phyloP scores from a whole-genome alignment of 2,113 vertebrate species.

The Sebastes fasciatus region DNA sequence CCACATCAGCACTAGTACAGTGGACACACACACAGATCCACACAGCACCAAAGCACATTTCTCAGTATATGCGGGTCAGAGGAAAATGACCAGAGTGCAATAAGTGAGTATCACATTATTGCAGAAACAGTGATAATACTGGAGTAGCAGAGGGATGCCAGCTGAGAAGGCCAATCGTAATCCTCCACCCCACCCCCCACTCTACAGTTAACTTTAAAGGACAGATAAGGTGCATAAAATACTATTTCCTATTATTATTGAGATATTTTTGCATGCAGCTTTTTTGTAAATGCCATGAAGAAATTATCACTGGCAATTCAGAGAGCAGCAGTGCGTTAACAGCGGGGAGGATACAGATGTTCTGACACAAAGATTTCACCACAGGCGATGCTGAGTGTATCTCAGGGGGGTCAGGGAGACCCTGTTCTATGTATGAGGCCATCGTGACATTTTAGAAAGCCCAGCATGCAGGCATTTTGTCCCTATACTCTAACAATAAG shows the following conservation, averaged over 20 bases:
- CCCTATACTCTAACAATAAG: slow-evolving; percentile 1
- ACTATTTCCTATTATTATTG: neutral
- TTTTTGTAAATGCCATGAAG: neutral
- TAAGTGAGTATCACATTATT: slow-evolving; percentile 39
- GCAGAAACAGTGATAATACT: slow-evolving; percentile 39
- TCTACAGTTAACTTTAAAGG: neutral
- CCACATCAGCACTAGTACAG: neutral
- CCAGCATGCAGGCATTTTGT: slow-evolving; percentile 26
- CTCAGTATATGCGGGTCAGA: neutral
- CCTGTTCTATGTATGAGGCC: slow-evolving; percentile 20
- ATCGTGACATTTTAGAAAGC: slow-evolving; percentile 64
- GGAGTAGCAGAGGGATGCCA: slow-evolving; percentile 6
- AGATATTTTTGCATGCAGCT: neutral
- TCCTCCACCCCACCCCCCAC: neutral
- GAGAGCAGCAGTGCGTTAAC: slow-evolving; percentile 52
- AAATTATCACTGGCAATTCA: slow-evolving; percentile 48
- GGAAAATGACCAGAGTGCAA: slow-evolving; percentile 26
- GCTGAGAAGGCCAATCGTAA: slow-evolving; percentile 22
- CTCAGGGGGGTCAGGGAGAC: slow-evolving; percentile 5
- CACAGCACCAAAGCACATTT: slow-evolving; percentile 1
- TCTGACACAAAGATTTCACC: slow-evolving; percentile 51
- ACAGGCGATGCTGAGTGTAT: slow-evolving; percentile 37
- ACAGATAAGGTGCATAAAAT: neutral
- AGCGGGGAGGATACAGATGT: slow-evolving; percentile 60
- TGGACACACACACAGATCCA: neutral